phyloP scores from a whole-genome alignment of 2,888 invertebrate species.

The Litoditis marina region DNA sequence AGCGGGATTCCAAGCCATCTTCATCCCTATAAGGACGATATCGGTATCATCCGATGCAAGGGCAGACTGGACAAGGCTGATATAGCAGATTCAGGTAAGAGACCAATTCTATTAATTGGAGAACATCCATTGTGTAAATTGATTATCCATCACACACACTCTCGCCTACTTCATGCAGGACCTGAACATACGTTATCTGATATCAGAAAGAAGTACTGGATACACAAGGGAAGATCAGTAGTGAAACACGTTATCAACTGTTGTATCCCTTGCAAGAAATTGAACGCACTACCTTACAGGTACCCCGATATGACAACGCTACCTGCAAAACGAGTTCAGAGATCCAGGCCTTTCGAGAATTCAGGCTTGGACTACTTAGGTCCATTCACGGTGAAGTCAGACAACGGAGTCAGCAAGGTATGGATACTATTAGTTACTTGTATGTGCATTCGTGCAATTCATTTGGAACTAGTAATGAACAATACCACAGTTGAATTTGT shows the following conservation, averaged over 20 bases:
- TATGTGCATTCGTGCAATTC: slow-evolving; percentile 61
- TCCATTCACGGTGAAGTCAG: slow-evolving; percentile 53
- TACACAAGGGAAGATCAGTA: not conserved
- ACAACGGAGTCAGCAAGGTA: slow-evolving; percentile 39
- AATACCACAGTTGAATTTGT: slow-evolving; percentile 57
- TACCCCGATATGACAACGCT: not conserved
- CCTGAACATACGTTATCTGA: slow-evolving; percentile 3
- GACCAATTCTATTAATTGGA: too few relatives aligned
- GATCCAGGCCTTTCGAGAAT: slow-evolving; percentile 52
- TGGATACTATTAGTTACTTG: slow-evolving; percentile 62
- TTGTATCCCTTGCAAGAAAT: not conserved
- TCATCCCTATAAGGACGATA: too few relatives aligned
- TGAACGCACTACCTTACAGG: not conserved
- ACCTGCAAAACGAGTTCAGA: not conserved
- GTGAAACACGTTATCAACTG: not conserved
- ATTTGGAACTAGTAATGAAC: slow-evolving; percentile 61
- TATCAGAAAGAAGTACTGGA: slow-evolving; percentile 6
- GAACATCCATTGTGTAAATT: too few relatives aligned
- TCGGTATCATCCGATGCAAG: too few relatives aligned
- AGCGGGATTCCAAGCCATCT: too few relatives aligned
- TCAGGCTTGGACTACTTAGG: slow-evolving; percentile 62
- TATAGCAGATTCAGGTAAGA: too few relatives aligned
- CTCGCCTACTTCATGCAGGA: too few relatives aligned
- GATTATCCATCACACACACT: too few relatives aligned
- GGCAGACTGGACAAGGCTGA: too few relatives aligned